phyloP scores from a whole-genome alignment of 2,888 invertebrate species.

The Dilophus febrilis region DNA sequence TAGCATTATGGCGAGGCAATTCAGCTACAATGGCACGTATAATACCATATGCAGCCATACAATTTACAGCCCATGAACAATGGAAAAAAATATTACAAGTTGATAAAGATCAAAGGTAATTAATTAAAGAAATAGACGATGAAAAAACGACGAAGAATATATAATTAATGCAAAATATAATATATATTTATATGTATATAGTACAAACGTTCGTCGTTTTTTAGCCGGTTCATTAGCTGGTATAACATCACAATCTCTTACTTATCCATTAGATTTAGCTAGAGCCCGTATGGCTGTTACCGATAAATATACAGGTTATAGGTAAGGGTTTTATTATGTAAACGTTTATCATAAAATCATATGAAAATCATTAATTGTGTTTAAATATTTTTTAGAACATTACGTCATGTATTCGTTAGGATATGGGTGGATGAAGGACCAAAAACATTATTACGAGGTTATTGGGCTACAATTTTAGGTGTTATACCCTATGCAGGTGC shows the following conservation, averaged over 20 bases:
- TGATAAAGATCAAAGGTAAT: conserved; percentile 40
- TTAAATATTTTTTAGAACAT: conserved; percentile 19
- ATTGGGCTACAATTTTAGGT: conserved; percentile 77
- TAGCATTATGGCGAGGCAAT: conserved; percentile 91
- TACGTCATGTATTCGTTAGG: conserved; percentile 42
- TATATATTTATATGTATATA: conserved; percentile 11
- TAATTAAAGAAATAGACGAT: not conserved
- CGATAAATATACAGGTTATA: conserved; percentile 52
- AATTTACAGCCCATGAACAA: conserved; percentile 96
- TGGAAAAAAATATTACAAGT: conserved; percentile 70
- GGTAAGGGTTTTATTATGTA: conserved; percentile 22
- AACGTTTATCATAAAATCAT: not conserved
- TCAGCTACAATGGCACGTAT: conserved; percentile 96
- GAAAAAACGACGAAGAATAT: not conserved
- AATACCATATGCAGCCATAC: conserved; percentile 92
- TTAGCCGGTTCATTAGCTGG: conserved; percentile 91
- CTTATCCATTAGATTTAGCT: conserved; percentile 93
- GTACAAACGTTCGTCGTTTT: conserved; percentile 34
- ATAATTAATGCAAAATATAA: conserved; percentile 4
- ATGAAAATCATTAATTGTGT: not conserved
- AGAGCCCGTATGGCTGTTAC: conserved; percentile 96
- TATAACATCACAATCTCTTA: conserved; percentile 80
- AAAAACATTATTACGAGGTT: conserved; percentile 65
- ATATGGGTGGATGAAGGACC: conserved; percentile 66
- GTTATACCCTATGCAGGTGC: conserved; percentile 94